Conservation (phyloP, 2,797 vertebrate species). For the Hoplostethus atlanticus region DNA sequence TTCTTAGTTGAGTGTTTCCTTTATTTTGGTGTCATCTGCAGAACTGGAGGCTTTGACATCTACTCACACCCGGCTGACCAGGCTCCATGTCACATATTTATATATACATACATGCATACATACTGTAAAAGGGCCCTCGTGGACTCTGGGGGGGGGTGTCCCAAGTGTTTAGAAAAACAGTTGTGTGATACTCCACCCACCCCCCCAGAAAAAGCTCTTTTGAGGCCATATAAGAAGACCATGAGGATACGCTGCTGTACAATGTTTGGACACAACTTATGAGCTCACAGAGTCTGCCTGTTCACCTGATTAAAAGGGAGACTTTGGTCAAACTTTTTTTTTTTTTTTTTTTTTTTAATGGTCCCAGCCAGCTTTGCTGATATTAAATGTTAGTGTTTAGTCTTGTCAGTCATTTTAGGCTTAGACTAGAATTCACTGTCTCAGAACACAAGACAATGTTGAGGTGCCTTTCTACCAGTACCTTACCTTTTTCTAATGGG, state of each 20-base stretch:
- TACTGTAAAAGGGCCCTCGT: slow-evolving; percentile 41
- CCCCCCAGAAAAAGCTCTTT: slow-evolving; percentile 10
- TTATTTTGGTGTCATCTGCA: slow-evolving; percentile 50
- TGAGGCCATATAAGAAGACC: slow-evolving; percentile 1
- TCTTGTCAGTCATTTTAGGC: slow-evolving; percentile 33
- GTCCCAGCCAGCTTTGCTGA: slow-evolving; percentile 3
- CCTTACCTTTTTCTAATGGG: slow-evolving; percentile 58
- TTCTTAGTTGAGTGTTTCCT: slow-evolving; percentile 21
- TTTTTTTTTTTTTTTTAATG: slow-evolving; percentile 12
- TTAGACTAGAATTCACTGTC: slow-evolving; percentile 17
- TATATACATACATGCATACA: slow-evolving; percentile 36
- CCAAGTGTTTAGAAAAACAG: slow-evolving; percentile 12
- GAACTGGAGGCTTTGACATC: slow-evolving; percentile 29
- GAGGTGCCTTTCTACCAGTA: slow-evolving; percentile 78
- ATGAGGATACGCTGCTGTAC: slow-evolving; percentile 41
- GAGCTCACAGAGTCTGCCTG: slow-evolving; percentile 5
- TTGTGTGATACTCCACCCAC: neutral
- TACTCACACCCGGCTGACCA: slow-evolving; percentile 8
- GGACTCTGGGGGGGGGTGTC: slow-evolving; percentile 21
- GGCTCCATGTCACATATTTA: slow-evolving; percentile 23
- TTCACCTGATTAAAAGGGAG: slow-evolving; percentile 21
- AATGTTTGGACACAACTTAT: slow-evolving; percentile 16
- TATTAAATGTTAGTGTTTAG: slow-evolving; percentile 10
- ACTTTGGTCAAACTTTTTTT: slow-evolving; percentile 6
- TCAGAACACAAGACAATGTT: slow-evolving; percentile 49